phyloP scores from a whole-genome alignment of 2,113 vertebrate genomes.

The Sapajus apella region DNA sequence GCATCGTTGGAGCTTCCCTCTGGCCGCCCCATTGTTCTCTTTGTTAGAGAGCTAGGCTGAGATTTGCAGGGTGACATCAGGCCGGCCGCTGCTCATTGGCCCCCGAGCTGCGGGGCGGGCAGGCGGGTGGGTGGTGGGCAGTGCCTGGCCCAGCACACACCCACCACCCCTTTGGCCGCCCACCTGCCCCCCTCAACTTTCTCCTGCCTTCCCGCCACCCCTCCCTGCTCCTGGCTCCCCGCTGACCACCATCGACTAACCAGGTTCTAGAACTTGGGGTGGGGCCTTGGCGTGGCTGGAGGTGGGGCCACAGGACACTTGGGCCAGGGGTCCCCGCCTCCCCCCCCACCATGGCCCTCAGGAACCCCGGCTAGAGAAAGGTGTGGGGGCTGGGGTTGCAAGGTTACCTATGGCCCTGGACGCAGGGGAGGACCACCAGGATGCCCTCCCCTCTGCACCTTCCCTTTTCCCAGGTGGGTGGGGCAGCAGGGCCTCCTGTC shows the following conservation, averaged over 20 bases:
- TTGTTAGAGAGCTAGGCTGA: constrained; percentile 97
- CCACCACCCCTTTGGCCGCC: constrained; percentile 49
- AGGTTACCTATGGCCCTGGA: background rate
- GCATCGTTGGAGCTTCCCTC: constrained; percentile 51
- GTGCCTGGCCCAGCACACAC: constrained; percentile 75
- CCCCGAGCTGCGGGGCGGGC: constrained; percentile 76
- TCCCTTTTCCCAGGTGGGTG: background rate
- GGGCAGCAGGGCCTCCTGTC: background rate
- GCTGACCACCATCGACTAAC: background rate
- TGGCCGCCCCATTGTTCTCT: constrained; percentile 93
- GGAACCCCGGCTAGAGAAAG: background rate
- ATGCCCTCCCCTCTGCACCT: background rate
- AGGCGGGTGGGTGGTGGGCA: constrained; percentile 55
- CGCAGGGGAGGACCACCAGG: background rate
- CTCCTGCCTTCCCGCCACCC: background rate
- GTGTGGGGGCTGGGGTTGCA: background rate
- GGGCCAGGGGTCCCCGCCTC: background rate
- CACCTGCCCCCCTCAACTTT: constrained; percentile 70
- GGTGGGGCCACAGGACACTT: background rate
- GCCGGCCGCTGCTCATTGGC: constrained; percentile 90
- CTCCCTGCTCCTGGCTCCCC: too few species aligned
- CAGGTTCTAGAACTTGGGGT: constrained; percentile 46
- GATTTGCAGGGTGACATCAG: constrained; percentile 95
- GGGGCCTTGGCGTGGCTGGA: background rate
- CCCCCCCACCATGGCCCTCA: background rate